Evolutionary conservation across 2,888 invertebrate species (phyloP).

Genomic region (Bruchidius siliquastri): DNA sequence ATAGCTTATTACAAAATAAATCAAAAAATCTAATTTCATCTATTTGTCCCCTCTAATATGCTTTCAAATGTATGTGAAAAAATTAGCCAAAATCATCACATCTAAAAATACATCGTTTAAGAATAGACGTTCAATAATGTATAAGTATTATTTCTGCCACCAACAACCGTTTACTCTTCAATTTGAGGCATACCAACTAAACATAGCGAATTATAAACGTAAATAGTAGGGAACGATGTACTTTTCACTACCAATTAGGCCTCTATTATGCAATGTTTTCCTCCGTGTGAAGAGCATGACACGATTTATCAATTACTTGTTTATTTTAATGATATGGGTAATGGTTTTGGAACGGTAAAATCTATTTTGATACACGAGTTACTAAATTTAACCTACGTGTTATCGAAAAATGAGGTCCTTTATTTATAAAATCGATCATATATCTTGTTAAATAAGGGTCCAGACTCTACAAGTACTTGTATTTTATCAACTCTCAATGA

Average conservation of each 20-base stretch:
- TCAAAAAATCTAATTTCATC: too few relatives aligned
- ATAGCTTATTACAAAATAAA: too few relatives aligned
- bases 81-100: background rate
- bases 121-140: background rate
- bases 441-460: too few relatives aligned
- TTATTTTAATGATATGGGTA: background rate
- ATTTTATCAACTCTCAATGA: too few relatives aligned
- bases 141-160: background rate
- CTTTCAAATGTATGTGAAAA: background rate
- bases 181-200: background rate
- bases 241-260: background rate
- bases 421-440: too few relatives aligned
- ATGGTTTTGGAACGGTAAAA: background rate
- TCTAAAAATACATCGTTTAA: background rate
- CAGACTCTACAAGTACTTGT: too few relatives aligned
- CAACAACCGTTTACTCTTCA: background rate
- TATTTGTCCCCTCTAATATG: too few relatives aligned
- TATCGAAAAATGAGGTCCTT: too few relatives aligned
- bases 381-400: background rate
- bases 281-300: background rate
- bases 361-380: background rate
- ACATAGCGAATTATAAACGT: background rate
- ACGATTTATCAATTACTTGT: background rate
- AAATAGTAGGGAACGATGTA: background rate
- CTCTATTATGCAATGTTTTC: background rate